These are phyloP conservation scores for Drosophila kurseongensis DNA, from an alignment of 1,140 invertebrate species.

Conservation along the genomic window DNA sequence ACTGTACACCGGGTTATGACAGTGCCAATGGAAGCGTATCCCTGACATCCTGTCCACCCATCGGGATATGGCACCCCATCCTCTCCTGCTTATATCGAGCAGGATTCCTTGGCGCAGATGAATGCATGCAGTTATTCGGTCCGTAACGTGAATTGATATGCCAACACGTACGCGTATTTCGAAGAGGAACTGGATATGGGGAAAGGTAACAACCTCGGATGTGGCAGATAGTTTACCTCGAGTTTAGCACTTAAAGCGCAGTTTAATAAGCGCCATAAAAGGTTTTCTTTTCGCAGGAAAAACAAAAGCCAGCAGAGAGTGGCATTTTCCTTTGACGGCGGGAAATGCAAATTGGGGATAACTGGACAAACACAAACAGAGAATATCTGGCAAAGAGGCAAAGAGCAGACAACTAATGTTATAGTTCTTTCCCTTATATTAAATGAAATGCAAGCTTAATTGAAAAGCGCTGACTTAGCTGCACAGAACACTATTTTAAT, in stretches of 20 bases:
- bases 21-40: constrained; percentile 27
- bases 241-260: constrained; percentile 36
- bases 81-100: constrained; percentile 32
- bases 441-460: constrained; percentile 78
- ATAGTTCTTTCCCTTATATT: constrained; percentile 31
- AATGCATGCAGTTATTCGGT: constrained; percentile 59
- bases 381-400: constrained; percentile 37
- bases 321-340: constrained; percentile 1
- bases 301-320: constrained; percentile 17
- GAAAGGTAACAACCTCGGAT: constrained; percentile 30
- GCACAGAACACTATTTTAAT: constrained; percentile 1
- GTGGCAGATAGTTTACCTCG: constrained; percentile 14
- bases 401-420: constrained; percentile 49
- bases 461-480: constrained; percentile 66
- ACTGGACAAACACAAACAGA: constrained; percentile 36
- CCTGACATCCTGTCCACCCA: constrained; percentile 15
- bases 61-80: constrained; percentile 11
- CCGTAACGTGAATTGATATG: constrained; percentile 60
- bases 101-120: constrained; percentile 52
- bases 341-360: constrained; percentile 50
- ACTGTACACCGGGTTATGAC: constrained; percentile 32
- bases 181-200: constrained; percentile 7
- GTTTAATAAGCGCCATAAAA: constrained; percentile 48
- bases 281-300: constrained; percentile 3
- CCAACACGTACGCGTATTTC: constrained; percentile 40